phyloP scores from a whole-genome alignment of 2,888 invertebrate species.

The Argyresthia goedartella region DNA sequence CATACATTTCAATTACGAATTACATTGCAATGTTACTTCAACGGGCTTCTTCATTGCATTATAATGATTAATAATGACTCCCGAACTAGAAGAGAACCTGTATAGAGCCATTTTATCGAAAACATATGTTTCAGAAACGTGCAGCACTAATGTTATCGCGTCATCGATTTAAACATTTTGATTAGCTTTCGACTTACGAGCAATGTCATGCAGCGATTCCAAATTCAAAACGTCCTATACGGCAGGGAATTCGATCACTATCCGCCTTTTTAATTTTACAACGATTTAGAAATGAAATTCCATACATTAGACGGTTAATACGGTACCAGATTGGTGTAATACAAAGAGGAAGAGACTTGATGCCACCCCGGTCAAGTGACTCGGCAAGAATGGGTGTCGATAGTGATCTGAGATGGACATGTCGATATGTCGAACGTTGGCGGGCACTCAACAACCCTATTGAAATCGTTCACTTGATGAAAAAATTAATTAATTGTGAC shows the following conservation, averaged over 20 bases:
- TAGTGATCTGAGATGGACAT: conserved; percentile 57
- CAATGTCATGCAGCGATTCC: conserved; percentile 58
- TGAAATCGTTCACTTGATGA: conserved; percentile 59
- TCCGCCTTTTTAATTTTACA: too few relatives aligned
- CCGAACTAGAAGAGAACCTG: too few relatives aligned
- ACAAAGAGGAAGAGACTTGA: conserved; percentile 49
- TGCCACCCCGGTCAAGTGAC: conserved; percentile 68
- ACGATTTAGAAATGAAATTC: conserved; percentile 60
- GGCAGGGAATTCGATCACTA: background rate
- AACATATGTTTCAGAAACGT: conserved; percentile 4
- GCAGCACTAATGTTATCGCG: conserved; percentile 59
- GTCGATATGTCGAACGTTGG: conserved; percentile 60
- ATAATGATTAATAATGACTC: too few relatives aligned
- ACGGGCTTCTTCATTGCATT: too few relatives aligned
- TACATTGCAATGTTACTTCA: too few relatives aligned
- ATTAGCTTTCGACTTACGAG: conserved; percentile 68
- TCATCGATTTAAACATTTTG: conserved; percentile 26
- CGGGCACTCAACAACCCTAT: conserved; percentile 64
- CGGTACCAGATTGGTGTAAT: conserved; percentile 57
- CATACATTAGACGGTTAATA: conserved; percentile 63
- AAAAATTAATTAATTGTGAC: conserved; percentile 67
- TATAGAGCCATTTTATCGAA: too few relatives aligned
- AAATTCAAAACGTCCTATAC: conserved; percentile 33
- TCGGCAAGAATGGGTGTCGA: conserved; percentile 58
- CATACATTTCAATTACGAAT: too few relatives aligned